Evolutionary conservation across 2,797 vertebrate genomes (phyloP).

Genomic region (Odontamblyopus lacepedii): DNA sequence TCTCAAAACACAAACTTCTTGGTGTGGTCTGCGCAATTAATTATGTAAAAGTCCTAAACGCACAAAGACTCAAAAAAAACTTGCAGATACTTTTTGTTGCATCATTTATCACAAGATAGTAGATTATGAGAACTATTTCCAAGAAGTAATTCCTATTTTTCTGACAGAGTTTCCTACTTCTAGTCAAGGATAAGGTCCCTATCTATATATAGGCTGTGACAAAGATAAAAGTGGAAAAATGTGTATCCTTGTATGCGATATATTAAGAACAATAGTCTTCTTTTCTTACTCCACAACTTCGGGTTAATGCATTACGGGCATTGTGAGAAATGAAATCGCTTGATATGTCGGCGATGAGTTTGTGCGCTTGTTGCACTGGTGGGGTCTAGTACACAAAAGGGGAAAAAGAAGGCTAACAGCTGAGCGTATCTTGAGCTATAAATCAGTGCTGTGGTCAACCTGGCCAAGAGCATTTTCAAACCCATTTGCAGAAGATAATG

Average conservation of each 20-base stretch:
- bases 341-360: conserved; percentile 15
- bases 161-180: conserved; percentile 52
- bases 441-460: conserved; percentile 78
- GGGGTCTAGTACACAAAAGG: conserved; percentile 42
- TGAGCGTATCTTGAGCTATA: conserved; percentile 70
- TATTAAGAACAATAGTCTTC: conserved; percentile 51
- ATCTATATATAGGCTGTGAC: conserved; percentile 65
- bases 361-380: conserved; percentile 25
- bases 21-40: conserved; percentile 34
- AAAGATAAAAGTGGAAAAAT: conserved; percentile 64
- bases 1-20: conserved; percentile 3
- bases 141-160: conserved; percentile 55
- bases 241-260: conserved; percentile 57
- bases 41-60: conserved; percentile 37
- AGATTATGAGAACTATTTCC: conserved; percentile 52
- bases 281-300: conserved; percentile 47
- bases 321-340: conserved; percentile 19
- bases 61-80: conserved; percentile 15
- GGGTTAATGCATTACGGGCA: conserved; percentile 39
- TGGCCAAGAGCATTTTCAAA: conserved; percentile 80
- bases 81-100: conserved; percentile 39
- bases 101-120: conserved; percentile 40
- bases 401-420: conserved; percentile 41
- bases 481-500: conserved; percentile 82
- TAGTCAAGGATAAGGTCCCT: conserved; percentile 62